Evolutionary conservation across 2,797 vertebrate genomes (phyloP).

Genomic region (Neostethus bicornis): DNA sequence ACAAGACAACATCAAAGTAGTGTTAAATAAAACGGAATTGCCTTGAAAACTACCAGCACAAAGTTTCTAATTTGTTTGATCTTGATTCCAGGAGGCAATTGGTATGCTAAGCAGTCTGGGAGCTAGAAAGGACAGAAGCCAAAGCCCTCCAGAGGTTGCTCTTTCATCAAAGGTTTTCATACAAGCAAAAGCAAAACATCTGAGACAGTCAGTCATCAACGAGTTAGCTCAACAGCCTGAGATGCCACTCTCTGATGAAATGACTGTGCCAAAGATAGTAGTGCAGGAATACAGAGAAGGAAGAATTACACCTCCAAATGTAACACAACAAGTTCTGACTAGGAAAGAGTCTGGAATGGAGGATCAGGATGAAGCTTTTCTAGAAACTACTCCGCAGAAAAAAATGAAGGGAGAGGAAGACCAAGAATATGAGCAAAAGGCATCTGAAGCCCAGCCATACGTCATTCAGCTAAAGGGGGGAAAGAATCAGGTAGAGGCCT

Average conservation of each 20-base stretch:
- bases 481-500: slow-evolving; percentile 10
- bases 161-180: slow-evolving; percentile 75
- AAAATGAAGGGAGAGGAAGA: slow-evolving; percentile 3
- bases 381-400: slow-evolving; percentile 15
- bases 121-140: slow-evolving; percentile 75
- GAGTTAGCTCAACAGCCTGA: slow-evolving; percentile 6
- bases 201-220: slow-evolving; percentile 14
- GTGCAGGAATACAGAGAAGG: slow-evolving; percentile 71
- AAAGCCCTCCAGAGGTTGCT: slow-evolving; percentile 69
- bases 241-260: slow-evolving; percentile 16
- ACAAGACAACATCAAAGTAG: neutral
- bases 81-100: slow-evolving; percentile 74
- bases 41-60: neutral
- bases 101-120: slow-evolving; percentile 82
- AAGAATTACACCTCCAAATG: slow-evolving; percentile 48
- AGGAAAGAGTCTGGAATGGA: slow-evolving; percentile 32
- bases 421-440: slow-evolving; percentile 5
- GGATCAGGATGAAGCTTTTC: slow-evolving; percentile 3
- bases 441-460: slow-evolving; percentile 7
- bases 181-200: slow-evolving; percentile 36
- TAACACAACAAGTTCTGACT: slow-evolving; percentile 45
- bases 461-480: slow-evolving; percentile 20
- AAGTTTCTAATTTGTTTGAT: neutral
- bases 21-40: neutral
- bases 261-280: slow-evolving; percentile 71